Evolutionary conservation across 1,140 invertebrate species (phyloP), one percentile per base, ranked within the genome.

Genomic region (Berghia stephanieae): DNA sequence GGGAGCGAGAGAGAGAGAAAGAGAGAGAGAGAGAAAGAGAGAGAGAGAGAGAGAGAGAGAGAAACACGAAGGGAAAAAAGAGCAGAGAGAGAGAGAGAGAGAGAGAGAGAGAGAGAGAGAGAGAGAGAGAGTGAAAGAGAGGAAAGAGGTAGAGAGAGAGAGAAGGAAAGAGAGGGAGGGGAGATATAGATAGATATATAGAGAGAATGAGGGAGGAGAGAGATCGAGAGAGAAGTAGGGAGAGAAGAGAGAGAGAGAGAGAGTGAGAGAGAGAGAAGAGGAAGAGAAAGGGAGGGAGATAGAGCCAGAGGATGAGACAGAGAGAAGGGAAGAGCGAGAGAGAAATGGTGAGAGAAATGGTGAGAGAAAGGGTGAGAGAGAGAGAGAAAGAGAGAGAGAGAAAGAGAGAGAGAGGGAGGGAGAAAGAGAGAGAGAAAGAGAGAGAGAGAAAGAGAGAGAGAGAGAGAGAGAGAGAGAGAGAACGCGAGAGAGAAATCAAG

Each of bases 71-170:
- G n/a, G n/a, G n/a, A n/a, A n/a, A n/a, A n/a, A n/a, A n/a, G n/a
- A n/a, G n/a, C n/a, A n/a, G n/a, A n/a, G n/a, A n/a, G 74, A 79
- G 55, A 80, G 80, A 73, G 55, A 63, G 55, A 71, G 44, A 40
- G 43, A n/a, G 43, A 44, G 60, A 40, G 43, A 42, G 66, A 43
- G 40, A 57, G 38, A 38, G 34, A 72, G 63, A 57, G 57, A 40
- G 63, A 70, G 42, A 76, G 75, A 46, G 63, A 55, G 63, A 70
- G 69, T 60, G 49, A 44, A 46, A 69, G 76, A 66, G 27, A 36
- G 52, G 75, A 68, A 10, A 44, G 52, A 60, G 74, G 79, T 57
- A 79, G 73, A 71, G 42, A 42, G 75, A 40, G 44, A 71, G 75
- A 44, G 43, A 77, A 57, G 68, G 71, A 42, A 70, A 52, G 55